These are phyloP conservation scores for Luehdorfia chinensis DNA, from an alignment of 1,140 invertebrate species.

Conservation along the genomic window DNA sequence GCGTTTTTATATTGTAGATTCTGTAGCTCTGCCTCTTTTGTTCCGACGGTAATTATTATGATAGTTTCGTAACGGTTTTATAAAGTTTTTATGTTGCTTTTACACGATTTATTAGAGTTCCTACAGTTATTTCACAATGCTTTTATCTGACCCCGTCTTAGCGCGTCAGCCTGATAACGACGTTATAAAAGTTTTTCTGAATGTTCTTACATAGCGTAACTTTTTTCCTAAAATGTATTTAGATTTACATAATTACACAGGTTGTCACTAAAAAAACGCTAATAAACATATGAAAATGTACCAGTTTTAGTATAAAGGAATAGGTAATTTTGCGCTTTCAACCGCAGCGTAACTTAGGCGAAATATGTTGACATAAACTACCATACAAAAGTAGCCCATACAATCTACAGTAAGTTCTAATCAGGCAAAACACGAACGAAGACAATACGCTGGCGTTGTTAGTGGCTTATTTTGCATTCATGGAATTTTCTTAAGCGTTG, in stretches of 20 bases:
- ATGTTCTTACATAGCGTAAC: too few relatives aligned
- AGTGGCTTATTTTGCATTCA: constrained; percentile 73
- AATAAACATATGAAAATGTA: too few relatives aligned
- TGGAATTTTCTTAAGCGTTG: constrained; percentile 71
- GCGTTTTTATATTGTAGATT: constrained; percentile 34
- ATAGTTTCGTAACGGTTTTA: constrained; percentile 60
- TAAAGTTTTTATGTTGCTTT: too few relatives aligned
- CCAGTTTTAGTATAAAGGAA: too few relatives aligned
- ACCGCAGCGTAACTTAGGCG: constrained; percentile 2
- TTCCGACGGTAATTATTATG: constrained; percentile 54
- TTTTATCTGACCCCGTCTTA: too few relatives aligned
- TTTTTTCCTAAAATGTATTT: too few relatives aligned
- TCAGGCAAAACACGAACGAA: constrained; percentile 55
- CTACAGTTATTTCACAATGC: too few relatives aligned
- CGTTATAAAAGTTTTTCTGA: too few relatives aligned
- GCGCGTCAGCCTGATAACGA: too few relatives aligned
- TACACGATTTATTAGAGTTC: too few relatives aligned
- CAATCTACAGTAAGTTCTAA: constrained; percentile 56
- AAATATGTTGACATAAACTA: constrained; percentile 11
- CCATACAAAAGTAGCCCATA: constrained; percentile 31
- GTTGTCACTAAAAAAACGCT: too few relatives aligned
- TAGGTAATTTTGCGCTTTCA: constrained; percentile 12
- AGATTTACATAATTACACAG: too few relatives aligned
- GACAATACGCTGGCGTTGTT: constrained; percentile 59
- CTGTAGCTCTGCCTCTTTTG: constrained; percentile 36